Percentiles rank a stretch among this genome's conserved stretches.
These are phyloP conservation scores for Drosophila maculinotata DNA, from an alignment of 2,888 invertebrate species.

Conservation along the genomic window DNA sequence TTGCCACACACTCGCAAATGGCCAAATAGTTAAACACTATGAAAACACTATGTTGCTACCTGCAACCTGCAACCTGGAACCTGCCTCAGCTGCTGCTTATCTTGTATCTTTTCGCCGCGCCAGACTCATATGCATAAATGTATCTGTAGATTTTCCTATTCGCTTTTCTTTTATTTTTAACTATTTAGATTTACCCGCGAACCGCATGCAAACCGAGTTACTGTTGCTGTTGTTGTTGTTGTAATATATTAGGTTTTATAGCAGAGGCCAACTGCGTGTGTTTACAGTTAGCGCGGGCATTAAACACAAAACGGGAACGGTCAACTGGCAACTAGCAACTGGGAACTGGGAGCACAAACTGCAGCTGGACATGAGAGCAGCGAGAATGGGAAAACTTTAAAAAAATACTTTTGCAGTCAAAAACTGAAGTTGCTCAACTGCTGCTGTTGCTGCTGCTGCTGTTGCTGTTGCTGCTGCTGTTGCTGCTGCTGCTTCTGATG, in stretches of 20 bases:
- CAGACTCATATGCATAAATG: constrained; percentile 2
- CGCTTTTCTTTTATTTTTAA: constrained; percentile 2
- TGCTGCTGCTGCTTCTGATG: neutral
- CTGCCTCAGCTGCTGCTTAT: constrained; percentile 2
- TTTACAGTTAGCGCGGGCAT: constrained; percentile 14
- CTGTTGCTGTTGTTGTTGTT: constrained; percentile 24
- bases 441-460: neutral
- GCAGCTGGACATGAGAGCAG: neutral
- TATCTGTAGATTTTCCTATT: constrained; percentile 20
- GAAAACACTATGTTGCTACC: constrained; percentile 2
- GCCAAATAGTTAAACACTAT: too few relatives aligned
- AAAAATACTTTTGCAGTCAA: neutral
- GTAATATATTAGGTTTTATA: constrained; percentile 17
- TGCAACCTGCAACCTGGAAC: too few relatives aligned
- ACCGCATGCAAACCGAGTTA: constrained; percentile 4
- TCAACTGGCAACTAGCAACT: neutral
- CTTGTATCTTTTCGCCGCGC: neutral
- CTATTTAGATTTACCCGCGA: constrained; percentile 4
- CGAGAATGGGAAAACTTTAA: neutral
- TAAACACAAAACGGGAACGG: constrained; percentile 4
- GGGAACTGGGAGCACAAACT: neutral
- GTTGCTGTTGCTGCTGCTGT: neutral
- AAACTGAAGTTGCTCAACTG: neutral
- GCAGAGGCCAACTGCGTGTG: constrained; percentile 13
- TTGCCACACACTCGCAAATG: too few relatives aligned